Conservation (phyloP, 2,113 vertebrate species). For the Tringa solitaria region DNA sequence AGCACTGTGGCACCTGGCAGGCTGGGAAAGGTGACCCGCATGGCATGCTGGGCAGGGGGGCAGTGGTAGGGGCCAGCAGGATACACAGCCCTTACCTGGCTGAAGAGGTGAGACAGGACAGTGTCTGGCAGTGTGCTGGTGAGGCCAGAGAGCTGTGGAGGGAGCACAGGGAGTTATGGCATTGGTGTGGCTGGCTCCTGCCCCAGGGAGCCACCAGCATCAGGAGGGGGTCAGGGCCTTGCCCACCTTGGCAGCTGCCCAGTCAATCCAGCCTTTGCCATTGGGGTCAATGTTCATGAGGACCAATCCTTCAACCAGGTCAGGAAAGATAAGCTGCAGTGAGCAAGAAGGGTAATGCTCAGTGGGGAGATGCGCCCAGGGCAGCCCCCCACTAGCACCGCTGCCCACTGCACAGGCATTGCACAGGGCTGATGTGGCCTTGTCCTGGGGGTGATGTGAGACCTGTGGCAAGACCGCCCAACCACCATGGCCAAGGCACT, state of each 20-base stretch:
- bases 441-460: background rate
- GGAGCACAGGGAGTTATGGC: background rate
- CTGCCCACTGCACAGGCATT: background rate
- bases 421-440: background rate
- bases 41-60: background rate
- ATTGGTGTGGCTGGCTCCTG: accelerated
- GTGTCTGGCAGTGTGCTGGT: conserved; percentile 89
- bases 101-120: conserved; percentile 93
- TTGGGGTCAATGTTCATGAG: conserved; percentile 97
- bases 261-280: conserved; percentile 98
- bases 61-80: background rate
- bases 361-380: background rate
- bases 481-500: background rate
- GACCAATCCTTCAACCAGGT: conserved; percentile 94
- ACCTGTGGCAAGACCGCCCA: background rate
- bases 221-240: accelerated
- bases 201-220: background rate
- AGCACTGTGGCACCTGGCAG: background rate
- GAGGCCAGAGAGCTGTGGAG: conserved; percentile 85
- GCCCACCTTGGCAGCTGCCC: conserved; percentile 93
- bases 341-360: background rate
- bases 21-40: background rate
- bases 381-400: background rate
- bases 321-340: conserved; percentile 89
- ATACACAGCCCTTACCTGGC: conserved; percentile 82